Evolutionary conservation across 2,888 invertebrate genomes (phyloP), one percentile per base, ranked within the genome.

Genomic region (Caenorhabditis sinica): DNA sequence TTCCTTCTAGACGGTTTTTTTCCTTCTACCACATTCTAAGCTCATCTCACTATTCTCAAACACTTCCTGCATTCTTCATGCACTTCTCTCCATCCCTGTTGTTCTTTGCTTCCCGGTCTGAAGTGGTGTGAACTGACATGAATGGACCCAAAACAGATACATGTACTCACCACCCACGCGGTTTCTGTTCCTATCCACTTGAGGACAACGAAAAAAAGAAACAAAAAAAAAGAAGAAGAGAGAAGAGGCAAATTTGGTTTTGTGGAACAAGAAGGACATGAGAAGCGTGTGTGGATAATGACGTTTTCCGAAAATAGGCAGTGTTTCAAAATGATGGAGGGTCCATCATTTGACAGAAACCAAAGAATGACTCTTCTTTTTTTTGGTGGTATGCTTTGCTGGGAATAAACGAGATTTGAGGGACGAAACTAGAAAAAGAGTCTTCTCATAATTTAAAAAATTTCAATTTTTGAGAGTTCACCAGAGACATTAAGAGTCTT

Each of bases 231-330:
- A n/a, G 20, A 28, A 45, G 8, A 65, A 43, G 30, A 49, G 8
- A n/a, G 20, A 20, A 20, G 49, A 20, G 49, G 49, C n/a, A 65
- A 65, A 45, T 65, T 65, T 65, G 65, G 65, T 65, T 45, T 65
- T 17, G 43, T 17, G 45, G 28, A 45, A 45, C 45, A 30, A 17
- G 28, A 63, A 25, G 61, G 36, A 61, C 61, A 60, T 30, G 33
- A 60, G 20, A 49, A 49, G 49, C 20, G 49, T 20, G 49, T 49
- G 49, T 49, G 20, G 20, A 56, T 56, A 25, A 56, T 56, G 56
- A 56, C 56, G 56, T 56, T 56, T 56, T 56, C 56, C 56, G 15
- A 56, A 56, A 56, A 56, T 28, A 56, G 56, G 23, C 23, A 56
- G 60, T 40, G 20, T 61, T 40, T 61, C 36, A 33, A 61, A 61